These are phyloP conservation scores for Halesus radiatus DNA, from an alignment of 1,140 invertebrate species.

Conservation along the genomic window DNA sequence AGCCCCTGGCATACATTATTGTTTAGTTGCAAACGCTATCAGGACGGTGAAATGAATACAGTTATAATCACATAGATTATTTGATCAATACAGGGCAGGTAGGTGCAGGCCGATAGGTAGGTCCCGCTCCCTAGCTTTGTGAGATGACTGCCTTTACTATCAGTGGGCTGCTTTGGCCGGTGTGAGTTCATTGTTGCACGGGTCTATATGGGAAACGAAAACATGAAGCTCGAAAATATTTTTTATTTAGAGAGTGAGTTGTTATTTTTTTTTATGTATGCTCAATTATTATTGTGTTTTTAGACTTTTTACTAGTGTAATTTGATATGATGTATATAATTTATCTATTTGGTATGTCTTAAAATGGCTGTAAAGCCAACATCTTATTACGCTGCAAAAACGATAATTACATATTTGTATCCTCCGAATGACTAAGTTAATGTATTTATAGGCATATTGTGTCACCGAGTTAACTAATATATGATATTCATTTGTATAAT, in stretches of 20 bases:
- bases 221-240: constrained; percentile 70
- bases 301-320: neutral
- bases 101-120: constrained; percentile 16
- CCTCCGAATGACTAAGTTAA: too few relatives aligned
- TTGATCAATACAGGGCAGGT: constrained; percentile 55
- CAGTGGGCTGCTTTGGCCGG: constrained; percentile 47
- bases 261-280: neutral
- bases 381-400: too few relatives aligned
- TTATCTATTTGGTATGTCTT: neutral
- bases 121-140: neutral
- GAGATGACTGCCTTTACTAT: constrained; percentile 27
- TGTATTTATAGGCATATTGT: too few relatives aligned
- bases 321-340: too few relatives aligned
- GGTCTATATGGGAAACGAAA: constrained; percentile 13
- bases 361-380: too few relatives aligned
- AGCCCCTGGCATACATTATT: constrained; percentile 37
- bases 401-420: too few relatives aligned
- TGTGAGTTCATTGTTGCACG: constrained; percentile 42
- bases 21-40: constrained; percentile 52
- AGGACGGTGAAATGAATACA: constrained; percentile 52
- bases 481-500: too few relatives aligned
- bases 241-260: constrained; percentile 71
- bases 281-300: neutral
- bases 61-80: constrained; percentile 57
- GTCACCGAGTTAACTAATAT: too few relatives aligned